Conservation (phyloP, 2,888 invertebrate genomes). For the Limnephilus marmoratus region DNA sequence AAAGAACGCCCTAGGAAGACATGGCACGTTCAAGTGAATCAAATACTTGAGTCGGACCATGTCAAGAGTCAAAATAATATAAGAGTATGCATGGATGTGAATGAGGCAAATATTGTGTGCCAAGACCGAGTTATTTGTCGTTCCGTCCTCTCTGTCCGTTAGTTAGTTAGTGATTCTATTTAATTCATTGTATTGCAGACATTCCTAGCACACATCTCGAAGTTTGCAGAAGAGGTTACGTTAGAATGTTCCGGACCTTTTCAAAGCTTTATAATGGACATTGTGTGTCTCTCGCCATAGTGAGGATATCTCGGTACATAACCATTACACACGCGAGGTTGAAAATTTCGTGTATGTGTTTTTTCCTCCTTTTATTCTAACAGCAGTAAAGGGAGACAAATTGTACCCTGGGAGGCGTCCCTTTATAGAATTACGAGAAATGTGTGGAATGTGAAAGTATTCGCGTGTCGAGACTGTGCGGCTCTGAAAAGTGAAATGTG, state of each 20-base stretch:
- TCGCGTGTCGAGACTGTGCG: not conserved
- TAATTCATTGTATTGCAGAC: not conserved
- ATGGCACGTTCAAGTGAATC: too few species aligned
- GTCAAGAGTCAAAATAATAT: too few species aligned
- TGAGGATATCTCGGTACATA: slow-evolving; percentile 6
- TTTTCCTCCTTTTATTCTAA: slow-evolving; percentile 39
- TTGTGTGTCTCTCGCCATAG: slow-evolving; percentile 3
- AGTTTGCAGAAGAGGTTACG: not conserved
- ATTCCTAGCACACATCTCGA: not conserved
- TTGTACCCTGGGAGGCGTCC: slow-evolving; percentile 49
- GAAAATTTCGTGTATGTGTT: slow-evolving; percentile 10
- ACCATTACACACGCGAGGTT: slow-evolving; percentile 19
- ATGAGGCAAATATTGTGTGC: too few species aligned
- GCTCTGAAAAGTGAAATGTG: not conserved
- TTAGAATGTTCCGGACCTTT: not conserved
- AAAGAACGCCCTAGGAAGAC: too few species aligned
- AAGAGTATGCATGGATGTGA: too few species aligned
- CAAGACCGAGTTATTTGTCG: too few species aligned
- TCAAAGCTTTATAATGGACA: slow-evolving; percentile 18
- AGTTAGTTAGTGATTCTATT: not conserved
- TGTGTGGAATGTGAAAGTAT: slow-evolving; percentile 34
- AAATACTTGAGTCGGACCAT: too few species aligned
- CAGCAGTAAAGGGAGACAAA: slow-evolving; percentile 54
- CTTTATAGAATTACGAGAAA: slow-evolving; percentile 48
- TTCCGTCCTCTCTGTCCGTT: too few species aligned